Evolutionary conservation across 2,113 vertebrate genomes (phyloP).

Genomic region (Cryptomyrus ogoouensis): DNA sequence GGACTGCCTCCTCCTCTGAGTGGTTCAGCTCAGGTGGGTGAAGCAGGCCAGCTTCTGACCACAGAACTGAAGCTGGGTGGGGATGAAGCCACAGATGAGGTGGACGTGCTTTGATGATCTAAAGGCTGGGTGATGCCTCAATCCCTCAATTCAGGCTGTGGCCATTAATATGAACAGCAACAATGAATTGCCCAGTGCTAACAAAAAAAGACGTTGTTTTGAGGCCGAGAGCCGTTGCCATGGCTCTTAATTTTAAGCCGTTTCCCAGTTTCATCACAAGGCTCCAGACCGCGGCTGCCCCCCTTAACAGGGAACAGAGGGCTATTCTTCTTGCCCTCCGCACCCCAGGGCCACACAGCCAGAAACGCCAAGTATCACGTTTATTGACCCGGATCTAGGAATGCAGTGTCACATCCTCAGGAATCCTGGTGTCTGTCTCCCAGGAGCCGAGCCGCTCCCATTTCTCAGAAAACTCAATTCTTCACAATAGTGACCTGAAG

Average conservation of each 20-base stretch:
- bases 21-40: neutral
- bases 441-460: neutral
- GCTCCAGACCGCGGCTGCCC: neutral
- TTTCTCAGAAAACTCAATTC: neutral
- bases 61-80: neutral
- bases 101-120: neutral
- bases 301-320: neutral
- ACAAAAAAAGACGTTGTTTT: slow-evolving; percentile 27
- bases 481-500: neutral
- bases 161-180: neutral
- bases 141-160: neutral
- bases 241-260: slow-evolving; percentile 31
- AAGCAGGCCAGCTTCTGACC: neutral
- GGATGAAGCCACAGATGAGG: neutral
- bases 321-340: neutral
- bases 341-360: neutral
- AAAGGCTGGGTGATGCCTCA: neutral
- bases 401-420: neutral
- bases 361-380: neutral
- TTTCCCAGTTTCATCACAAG: slow-evolving; percentile 24
- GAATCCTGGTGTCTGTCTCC: neutral
- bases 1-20: neutral
- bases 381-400: neutral
- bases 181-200: neutral
- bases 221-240: slow-evolving; percentile 32